A percentile compares a stretch with the other conserved stretches of the same genome.
phyloP scores from a whole-genome alignment of 2,113 vertebrate genomes.

The Pedetes capensis region DNA sequence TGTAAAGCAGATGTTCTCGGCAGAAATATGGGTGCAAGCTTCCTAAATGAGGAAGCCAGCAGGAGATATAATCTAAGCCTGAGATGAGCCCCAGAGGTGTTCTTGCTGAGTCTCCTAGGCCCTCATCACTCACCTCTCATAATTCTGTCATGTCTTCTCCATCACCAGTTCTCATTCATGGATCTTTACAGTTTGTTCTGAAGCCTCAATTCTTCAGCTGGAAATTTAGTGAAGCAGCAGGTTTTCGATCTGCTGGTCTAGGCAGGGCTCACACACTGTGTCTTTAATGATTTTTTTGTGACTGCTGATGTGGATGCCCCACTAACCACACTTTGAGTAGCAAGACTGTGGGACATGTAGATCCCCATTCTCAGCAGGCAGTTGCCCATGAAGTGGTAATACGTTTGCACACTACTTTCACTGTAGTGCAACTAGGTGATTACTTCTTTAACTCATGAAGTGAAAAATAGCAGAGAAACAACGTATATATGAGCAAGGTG shows the following conservation, averaged over 20 bases:
- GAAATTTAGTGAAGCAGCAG: not conserved
- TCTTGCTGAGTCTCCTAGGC: not conserved
- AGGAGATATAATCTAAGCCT: not conserved
- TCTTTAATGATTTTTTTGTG: not conserved
- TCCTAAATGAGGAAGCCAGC: not conserved
- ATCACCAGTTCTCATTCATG: not conserved
- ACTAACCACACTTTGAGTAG: not conserved
- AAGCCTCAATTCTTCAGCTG: not conserved
- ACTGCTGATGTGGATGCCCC: not conserved
- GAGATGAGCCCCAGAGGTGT: rapidly evolving
- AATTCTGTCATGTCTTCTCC: too few species aligned
- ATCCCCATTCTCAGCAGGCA: not conserved
- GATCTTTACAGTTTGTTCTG: not conserved
- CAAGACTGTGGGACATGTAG: too few species aligned
- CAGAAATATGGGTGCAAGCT: not conserved
- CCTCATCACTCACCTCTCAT: not conserved
- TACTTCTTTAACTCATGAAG: not conserved
- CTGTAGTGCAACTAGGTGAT: not conserved
- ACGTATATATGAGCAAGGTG: too few species aligned
- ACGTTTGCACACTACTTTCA: not conserved
- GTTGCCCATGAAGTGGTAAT: not conserved
- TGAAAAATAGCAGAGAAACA: not conserved
- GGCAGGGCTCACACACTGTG: not conserved
- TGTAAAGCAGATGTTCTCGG: not conserved
- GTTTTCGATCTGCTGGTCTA: not conserved